Percentiles rank a stretch among this genome's conserved stretches.
Conservation (phyloP, 2,888 invertebrate genomes). For the Kryphioiulus occultus region DNA sequence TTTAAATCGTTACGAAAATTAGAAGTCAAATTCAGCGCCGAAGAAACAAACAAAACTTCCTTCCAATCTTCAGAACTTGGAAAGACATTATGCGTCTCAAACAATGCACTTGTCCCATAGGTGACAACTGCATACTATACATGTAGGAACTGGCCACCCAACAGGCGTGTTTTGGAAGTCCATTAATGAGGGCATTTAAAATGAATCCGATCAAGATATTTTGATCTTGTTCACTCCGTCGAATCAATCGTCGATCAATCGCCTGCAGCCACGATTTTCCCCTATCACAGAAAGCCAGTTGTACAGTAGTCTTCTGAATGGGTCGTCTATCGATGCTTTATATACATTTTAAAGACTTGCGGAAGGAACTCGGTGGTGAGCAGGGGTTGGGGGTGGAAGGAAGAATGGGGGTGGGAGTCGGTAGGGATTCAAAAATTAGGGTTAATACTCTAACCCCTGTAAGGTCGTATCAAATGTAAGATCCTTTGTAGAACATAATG, state of each 20-base stretch:
- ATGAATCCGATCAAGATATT: neutral
- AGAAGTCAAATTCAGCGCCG: too few species aligned
- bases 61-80: too few species aligned
- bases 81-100: too few species aligned
- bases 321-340: neutral
- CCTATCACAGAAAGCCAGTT: neutral
- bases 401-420: neutral
- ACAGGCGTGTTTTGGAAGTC: neutral
- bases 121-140: too few species aligned
- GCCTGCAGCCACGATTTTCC: neutral
- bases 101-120: too few species aligned
- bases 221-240: neutral
- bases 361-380: slow-evolving; percentile 3
- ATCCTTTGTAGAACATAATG: slow-evolving; percentile 35
- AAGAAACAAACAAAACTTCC: too few species aligned
- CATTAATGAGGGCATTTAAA: neutral
- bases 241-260: slow-evolving; percentile 35
- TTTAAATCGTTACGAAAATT: too few species aligned
- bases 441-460: slow-evolving; percentile 30
- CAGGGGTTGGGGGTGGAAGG: neutral
- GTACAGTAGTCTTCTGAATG: neutral
- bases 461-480: slow-evolving; percentile 31
- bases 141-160: neutral
- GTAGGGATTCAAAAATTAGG: slow-evolving; percentile 21
- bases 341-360: neutral